Evolutionary conservation across 1,140 invertebrate genomes (phyloP).

Genomic region (Drosophila parvula): DNA sequence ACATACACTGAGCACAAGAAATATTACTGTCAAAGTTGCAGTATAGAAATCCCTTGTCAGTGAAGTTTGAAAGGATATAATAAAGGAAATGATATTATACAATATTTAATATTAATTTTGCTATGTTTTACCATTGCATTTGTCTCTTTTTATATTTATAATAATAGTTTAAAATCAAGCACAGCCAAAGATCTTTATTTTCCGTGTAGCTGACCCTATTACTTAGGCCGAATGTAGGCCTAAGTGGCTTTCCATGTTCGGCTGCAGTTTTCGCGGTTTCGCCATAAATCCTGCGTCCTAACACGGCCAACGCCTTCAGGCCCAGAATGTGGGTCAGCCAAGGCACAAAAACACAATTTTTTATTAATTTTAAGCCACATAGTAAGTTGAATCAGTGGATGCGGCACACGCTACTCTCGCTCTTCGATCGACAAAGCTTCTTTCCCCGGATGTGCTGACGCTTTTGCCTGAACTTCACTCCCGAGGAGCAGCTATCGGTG

Average conservation of each 20-base stretch:
- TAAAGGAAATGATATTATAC: too few species aligned
- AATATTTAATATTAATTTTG: too few species aligned
- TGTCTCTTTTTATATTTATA: too few species aligned
- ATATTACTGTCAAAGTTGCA: not conserved
- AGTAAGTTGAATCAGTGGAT: constrained; percentile 19
- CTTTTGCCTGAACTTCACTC: not conserved
- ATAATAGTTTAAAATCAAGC: too few species aligned
- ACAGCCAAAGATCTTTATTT: not conserved
- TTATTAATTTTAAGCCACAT: constrained; percentile 9
- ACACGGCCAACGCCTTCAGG: constrained; percentile 38
- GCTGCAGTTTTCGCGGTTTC: constrained; percentile 60
- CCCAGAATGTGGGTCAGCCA: constrained; percentile 46
- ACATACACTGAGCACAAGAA: constrained; percentile 52
- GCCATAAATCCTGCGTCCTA: constrained; percentile 64
- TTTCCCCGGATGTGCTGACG: too few species aligned
- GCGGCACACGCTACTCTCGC: constrained; percentile 33
- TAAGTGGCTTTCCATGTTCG: constrained; percentile 79
- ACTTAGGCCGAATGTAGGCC: constrained; percentile 14
- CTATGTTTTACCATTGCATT: too few species aligned
- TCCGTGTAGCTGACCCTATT: constrained; percentile 2
- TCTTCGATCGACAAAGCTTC: not conserved
- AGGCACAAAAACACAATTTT: not conserved
- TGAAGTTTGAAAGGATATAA: too few species aligned
- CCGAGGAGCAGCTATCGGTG: constrained; percentile 22
- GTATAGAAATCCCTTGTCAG: not conserved